These are phyloP conservation scores for Kuschelorhynchus macadamiae DNA, from an alignment of 2,888 invertebrate species.

Conservation along the genomic window DNA sequence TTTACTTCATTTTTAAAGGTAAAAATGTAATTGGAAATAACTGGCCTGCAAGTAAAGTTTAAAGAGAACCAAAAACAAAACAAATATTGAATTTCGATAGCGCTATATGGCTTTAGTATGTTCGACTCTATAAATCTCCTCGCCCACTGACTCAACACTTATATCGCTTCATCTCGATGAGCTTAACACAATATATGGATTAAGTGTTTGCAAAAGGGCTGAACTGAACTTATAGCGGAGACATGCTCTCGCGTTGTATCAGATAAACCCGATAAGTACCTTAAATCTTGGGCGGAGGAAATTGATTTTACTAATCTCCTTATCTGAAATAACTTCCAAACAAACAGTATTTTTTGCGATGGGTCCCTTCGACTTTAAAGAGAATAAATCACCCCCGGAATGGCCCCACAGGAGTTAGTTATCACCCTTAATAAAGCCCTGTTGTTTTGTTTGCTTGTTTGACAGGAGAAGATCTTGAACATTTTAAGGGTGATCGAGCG, in stretches of 20 bases:
- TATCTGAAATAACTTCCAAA: slow-evolving; percentile 46
- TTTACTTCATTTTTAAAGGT: too few relatives aligned
- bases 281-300: slow-evolving; percentile 31
- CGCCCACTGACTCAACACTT: too few relatives aligned
- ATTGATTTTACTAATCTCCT: slow-evolving; percentile 46
- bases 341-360: slow-evolving; percentile 38
- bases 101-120: too few relatives aligned
- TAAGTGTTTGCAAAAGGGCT: slow-evolving; percentile 3
- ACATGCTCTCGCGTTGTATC: slow-evolving; percentile 13
- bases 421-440: slow-evolving; percentile 35
- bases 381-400: slow-evolving; percentile 42
- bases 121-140: too few relatives aligned
- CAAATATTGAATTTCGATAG: too few relatives aligned
- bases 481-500: slow-evolving; percentile 14
- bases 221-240: not conserved
- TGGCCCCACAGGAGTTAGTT: slow-evolving; percentile 26
- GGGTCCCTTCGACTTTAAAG: slow-evolving; percentile 26
- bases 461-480: slow-evolving; percentile 12
- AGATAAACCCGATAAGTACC: slow-evolving; percentile 34
- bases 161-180: too few relatives aligned
- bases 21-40: too few relatives aligned
- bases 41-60: too few relatives aligned
- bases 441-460: slow-evolving; percentile 34
- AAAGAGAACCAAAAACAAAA: too few relatives aligned
- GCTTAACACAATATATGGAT: too few relatives aligned